Percentiles rank a stretch among this genome's conserved stretches.
Conservation (phyloP, 1,140 invertebrate genomes). For the Temnothorax longispinosus region DNA sequence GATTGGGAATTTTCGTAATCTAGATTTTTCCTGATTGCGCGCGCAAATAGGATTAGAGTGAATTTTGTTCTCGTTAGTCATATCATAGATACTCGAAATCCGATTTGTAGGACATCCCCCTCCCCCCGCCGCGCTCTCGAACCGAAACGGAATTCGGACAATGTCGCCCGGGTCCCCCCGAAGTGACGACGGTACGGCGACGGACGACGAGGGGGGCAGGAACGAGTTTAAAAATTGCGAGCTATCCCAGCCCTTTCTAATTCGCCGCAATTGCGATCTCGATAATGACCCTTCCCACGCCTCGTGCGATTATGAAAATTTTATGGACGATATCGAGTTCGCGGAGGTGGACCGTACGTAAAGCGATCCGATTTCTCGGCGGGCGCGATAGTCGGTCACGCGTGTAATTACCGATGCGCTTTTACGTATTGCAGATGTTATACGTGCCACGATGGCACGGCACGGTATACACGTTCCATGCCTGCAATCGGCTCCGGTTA, state of each 20-base stretch:
- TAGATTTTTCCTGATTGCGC: constrained; percentile 2
- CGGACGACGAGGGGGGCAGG: no score
- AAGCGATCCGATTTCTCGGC: constrained; percentile 25
- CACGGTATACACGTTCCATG: neutral
- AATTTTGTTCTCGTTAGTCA: constrained; percentile 4
- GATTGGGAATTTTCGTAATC: constrained; percentile 15
- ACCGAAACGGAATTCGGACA: neutral
- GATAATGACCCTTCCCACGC: neutral
- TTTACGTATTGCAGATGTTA: constrained; percentile 28
- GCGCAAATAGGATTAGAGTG: constrained; percentile 46
- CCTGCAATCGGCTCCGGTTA: neutral
- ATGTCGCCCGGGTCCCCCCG: neutral
- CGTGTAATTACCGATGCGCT: neutral
- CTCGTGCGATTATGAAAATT: constrained; percentile 44
- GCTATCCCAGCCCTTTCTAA: no score
- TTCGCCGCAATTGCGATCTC: constrained; percentile 2
- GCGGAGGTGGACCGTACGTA: constrained; percentile 6
- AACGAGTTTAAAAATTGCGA: no score
- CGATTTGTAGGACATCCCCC: neutral
- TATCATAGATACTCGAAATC: neutral
- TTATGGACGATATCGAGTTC: constrained; percentile 22
- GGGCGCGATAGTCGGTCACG: constrained; percentile 15
- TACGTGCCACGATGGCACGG: neutral
- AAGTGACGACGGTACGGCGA: neutral
- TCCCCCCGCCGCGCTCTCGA: neutral